These are phyloP conservation scores for Lates calcarifer DNA, from an alignment of 2,113 vertebrate species.

Conservation along the genomic window DNA sequence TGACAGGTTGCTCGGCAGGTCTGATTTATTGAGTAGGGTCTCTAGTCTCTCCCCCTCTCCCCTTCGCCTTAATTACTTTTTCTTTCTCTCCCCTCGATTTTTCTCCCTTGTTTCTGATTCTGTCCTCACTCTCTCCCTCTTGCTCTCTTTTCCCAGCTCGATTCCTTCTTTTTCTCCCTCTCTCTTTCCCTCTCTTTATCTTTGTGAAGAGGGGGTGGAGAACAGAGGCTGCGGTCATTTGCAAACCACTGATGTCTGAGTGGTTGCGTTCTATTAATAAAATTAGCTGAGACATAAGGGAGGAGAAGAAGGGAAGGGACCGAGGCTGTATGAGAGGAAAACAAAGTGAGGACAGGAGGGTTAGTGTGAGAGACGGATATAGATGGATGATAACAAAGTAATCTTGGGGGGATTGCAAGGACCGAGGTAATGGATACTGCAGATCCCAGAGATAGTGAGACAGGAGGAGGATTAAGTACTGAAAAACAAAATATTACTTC, in stretches of 20 bases:
- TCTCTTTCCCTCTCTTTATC: background rate
- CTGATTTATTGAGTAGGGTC: conserved; percentile 79
- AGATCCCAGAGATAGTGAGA: conserved; percentile 53
- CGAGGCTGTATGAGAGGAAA: background rate
- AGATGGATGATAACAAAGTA: conserved; percentile 72
- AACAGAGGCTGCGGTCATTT: conserved; percentile 49
- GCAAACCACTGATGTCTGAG: conserved; percentile 49
- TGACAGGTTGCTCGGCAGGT: conserved; percentile 72
- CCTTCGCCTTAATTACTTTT: conserved; percentile 74
- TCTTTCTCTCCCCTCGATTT: conserved; percentile 26
- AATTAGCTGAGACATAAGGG: conserved; percentile 53
- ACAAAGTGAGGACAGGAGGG: conserved; percentile 23
- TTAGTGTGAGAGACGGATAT: conserved; percentile 48
- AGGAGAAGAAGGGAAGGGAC: background rate
- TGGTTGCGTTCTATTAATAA: conserved; percentile 63
- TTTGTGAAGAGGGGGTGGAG: background rate
- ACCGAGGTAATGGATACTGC: conserved; percentile 63
- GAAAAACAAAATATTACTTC: conserved; percentile 66
- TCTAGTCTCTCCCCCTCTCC: conserved; percentile 46
- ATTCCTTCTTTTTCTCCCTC: background rate
- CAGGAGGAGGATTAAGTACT: conserved; percentile 60
- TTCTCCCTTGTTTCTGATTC: conserved; percentile 27
- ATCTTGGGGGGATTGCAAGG: conserved; percentile 62
- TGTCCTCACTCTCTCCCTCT: background rate
- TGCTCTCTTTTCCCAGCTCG: background rate